Base-by-base conservation (phyloP, 2,888 invertebrate species). In the Volucella zonaria region DNA sequence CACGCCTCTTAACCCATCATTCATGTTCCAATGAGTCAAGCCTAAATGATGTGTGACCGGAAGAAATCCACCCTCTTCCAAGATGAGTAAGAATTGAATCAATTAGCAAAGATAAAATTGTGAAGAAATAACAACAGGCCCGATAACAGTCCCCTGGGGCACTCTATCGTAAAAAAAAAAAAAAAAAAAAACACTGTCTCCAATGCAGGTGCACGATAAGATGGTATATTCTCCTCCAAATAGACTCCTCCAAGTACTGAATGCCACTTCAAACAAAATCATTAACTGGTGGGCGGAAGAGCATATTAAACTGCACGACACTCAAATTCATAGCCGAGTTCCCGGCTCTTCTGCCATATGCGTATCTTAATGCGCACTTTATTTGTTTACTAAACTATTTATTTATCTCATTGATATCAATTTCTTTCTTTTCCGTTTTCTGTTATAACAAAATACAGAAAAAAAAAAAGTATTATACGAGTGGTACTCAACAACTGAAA, bases 321-420 rank as follows among this genome's bases (percentile, higher is more conserved):
- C 31, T 31, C 31, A 31, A 31, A 31, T 6, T 31, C 31, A 31
- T 31, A 31, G 31, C 31, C 31, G 31, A 6, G 31, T 6, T 31
- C 31, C 31, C 31, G 6, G 31, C 31, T 31, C 31, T 31, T 31
- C 49, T 70, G 42, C 54, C 47, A 62, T 58, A 71, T 78, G 64
- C 64, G 42, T 64, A 62, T 70, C 31, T 49, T 54, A 62, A 64
- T 31, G 64, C 14, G 49, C 71, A 45, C 78, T 66, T 59, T 42
- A 59, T 73, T 79, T 79, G 78, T 79, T 79, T 79, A 79, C 71
- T 52, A 73, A 79, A 73, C 71, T 31, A 73, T 66, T 64, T 64
- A 56, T 71, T 73, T 73, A 79, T 79, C 71, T 71, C 70, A 70
- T 58, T 70, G 70, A 70, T 78, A 70, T 64, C 31, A 31, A 31